These are phyloP conservation scores for Chaetogeoica ovagalla DNA, from an alignment of 2,888 invertebrate species.

Conservation along the genomic window DNA sequence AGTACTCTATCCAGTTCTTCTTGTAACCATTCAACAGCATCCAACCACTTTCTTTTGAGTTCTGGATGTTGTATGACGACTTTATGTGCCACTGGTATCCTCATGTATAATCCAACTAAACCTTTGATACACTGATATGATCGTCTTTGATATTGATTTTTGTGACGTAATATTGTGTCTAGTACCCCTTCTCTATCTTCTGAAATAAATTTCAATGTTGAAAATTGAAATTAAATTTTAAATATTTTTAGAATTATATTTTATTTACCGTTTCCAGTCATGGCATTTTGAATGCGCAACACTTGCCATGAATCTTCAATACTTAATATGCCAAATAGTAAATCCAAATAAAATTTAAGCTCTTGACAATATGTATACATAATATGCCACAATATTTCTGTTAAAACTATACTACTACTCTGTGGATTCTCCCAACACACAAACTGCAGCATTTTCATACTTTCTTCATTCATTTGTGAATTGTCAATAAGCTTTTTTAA, in stretches of 20 bases:
- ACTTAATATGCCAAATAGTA: slow-evolving; percentile 80
- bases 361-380: slow-evolving; percentile 93
- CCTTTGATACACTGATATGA: slow-evolving; percentile 97
- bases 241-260: background rate
- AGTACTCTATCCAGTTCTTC: slow-evolving; percentile 84
- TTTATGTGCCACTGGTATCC: slow-evolving; percentile 78
- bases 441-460: slow-evolving; percentile 85
- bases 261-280: slow-evolving; percentile 69
- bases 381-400: slow-evolving; percentile 89
- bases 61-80: slow-evolving; percentile 78
- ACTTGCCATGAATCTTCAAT: slow-evolving; percentile 96
- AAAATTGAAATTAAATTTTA: background rate
- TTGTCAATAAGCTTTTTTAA: slow-evolving; percentile 96
- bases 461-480: slow-evolving; percentile 88
- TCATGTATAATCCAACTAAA: slow-evolving; percentile 85
- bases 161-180: slow-evolving; percentile 88
- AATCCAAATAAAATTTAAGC: slow-evolving; percentile 87
- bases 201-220: slow-evolving; percentile 64
- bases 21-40: slow-evolving; percentile 91
- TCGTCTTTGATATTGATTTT: slow-evolving; percentile 93
- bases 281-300: slow-evolving; percentile 88
- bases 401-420: slow-evolving; percentile 85
- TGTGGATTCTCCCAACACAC: slow-evolving; percentile 96
- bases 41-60: slow-evolving; percentile 82
- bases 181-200: slow-evolving; percentile 89